A percentile compares a stretch with the other conserved stretches of the same genome.
Evolutionary conservation across 2,113 vertebrate genomes (phyloP).

Genomic region (Lipophrys pholis): DNA sequence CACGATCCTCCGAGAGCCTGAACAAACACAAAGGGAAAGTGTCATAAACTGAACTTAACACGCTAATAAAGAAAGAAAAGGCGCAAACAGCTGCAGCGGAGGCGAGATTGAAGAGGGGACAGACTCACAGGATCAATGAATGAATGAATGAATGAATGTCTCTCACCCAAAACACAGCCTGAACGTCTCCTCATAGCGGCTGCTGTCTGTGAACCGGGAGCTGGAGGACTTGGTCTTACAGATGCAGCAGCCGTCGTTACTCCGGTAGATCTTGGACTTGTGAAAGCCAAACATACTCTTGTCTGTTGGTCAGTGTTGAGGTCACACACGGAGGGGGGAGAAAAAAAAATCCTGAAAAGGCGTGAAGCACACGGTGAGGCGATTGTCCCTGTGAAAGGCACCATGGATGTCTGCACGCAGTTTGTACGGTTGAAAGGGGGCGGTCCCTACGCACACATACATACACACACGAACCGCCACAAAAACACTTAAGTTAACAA

Average conservation of each 20-base stretch:
- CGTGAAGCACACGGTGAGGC: background rate
- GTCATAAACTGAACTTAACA: background rate
- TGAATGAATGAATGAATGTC: conserved; percentile 3
- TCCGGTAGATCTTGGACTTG: conserved; percentile 88
- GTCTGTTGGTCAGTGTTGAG: conserved; percentile 13
- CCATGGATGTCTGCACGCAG: conserved; percentile 41
- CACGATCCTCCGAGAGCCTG: conserved; percentile 83
- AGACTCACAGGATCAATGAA: background rate
- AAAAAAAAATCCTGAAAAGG: conserved; percentile 46
- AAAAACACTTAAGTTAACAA: conserved; percentile 4
- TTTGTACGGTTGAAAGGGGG: conserved; percentile 63
- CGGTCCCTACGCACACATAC: conserved; percentile 60
- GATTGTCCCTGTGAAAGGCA: background rate
- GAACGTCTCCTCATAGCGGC: conserved; percentile 86
- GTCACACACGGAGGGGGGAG: background rate
- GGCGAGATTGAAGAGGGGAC: background rate
- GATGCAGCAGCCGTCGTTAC: conserved; percentile 87
- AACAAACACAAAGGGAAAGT: background rate
- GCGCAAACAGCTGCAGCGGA: background rate
- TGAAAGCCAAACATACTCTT: conserved; percentile 86
- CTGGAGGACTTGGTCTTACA: conserved; percentile 89
- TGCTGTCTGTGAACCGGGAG: conserved; percentile 88
- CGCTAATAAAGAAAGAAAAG: background rate
- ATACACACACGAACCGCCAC: conserved; percentile 2
- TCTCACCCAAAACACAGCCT: conserved; percentile 85